Base-by-base conservation (phyloP, 2,113 vertebrate genomes). In the Conger conger region DNA sequence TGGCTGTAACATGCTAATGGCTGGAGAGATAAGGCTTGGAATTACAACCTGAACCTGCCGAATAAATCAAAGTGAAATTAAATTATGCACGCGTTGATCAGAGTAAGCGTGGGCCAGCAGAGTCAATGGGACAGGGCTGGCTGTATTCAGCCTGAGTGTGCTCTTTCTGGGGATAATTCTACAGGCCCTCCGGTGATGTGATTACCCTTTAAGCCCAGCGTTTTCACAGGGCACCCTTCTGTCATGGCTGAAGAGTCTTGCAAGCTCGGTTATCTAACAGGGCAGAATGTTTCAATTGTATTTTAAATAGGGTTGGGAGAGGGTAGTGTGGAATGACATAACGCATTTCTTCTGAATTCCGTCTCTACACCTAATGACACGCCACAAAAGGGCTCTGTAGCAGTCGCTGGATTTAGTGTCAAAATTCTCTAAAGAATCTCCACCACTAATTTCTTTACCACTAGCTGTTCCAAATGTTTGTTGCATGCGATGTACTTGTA, bases 211-310 rank as follows among this genome's bases (percentile, higher is more conserved):
- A 27, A 57, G 45, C 50, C 76, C 15, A 18, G 20, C 30, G 15
- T 53, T 40, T 53, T 81, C 42, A 53, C 54, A 45, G 40, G 73
- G 76, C 42, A 54, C 53, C 42, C 37, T n/a, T 82, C 80, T 53
- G 50, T 5, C 13, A n/a, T 11, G 35, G 16, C 18, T 60, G 35
- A 9, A 30, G 42, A 15, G 16, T 17, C 33, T 63, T 30, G 54
- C 83, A 79, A 76, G 33, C 17, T 38, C 38, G 76, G 54, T 79
- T 79, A 57, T 57, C 35, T 54, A 27, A 23, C 76, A 15, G 45
- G 45, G 53, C 76, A 60, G 76, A 45, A 36, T 16, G 17, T 50
- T 50, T 50, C 45, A 50, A 50, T 13, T 50, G 45, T 50, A 13
- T 13, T 50, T 50, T 50, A 50, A 50, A 50, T 50, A 8, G 54